Percentiles rank a stretch among this genome's conserved stretches.
These are phyloP conservation scores for Styela clava DNA, from an alignment of 23 tunicate genomes.

Conservation along the genomic window DNA sequence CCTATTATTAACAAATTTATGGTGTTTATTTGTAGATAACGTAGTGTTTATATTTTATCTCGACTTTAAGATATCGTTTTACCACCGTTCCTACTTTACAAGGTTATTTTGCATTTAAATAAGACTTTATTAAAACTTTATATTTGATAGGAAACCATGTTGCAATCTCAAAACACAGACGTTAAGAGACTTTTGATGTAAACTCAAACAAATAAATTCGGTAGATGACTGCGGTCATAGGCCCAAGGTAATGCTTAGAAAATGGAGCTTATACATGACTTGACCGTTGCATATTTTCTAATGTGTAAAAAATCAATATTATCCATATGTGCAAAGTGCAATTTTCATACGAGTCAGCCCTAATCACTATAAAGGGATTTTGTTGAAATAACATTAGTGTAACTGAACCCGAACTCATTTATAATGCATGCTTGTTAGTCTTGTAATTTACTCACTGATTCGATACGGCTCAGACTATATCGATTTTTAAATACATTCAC, in stretches of 20 bases:
- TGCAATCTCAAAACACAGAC: no score
- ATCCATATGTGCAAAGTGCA: background rate
- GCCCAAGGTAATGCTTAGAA: no score
- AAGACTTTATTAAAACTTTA: no score
- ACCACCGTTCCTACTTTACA: background rate
- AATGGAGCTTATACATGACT: no score
- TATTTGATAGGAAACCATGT: no score
- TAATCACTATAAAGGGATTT: background rate
- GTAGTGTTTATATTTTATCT: background rate
- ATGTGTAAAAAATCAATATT: background rate
- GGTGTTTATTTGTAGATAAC: background rate
- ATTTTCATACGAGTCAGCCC: background rate
- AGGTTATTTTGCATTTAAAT: no score
- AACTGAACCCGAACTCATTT: background rate
- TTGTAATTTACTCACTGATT: background rate
- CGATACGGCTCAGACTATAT: background rate
- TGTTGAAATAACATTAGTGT: background rate
- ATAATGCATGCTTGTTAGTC: background rate
- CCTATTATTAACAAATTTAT: background rate
- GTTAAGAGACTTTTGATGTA: no score
- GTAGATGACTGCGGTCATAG: no score
- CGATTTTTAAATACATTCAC: background rate
- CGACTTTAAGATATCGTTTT: background rate
- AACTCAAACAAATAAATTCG: no score
- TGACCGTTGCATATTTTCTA: no score